Percentiles rank a stretch among this genome's conserved stretches.
These are phyloP conservation scores for Tenebrio molitor DNA, from an alignment of 1,140 invertebrate genomes.

Conservation along the genomic window DNA sequence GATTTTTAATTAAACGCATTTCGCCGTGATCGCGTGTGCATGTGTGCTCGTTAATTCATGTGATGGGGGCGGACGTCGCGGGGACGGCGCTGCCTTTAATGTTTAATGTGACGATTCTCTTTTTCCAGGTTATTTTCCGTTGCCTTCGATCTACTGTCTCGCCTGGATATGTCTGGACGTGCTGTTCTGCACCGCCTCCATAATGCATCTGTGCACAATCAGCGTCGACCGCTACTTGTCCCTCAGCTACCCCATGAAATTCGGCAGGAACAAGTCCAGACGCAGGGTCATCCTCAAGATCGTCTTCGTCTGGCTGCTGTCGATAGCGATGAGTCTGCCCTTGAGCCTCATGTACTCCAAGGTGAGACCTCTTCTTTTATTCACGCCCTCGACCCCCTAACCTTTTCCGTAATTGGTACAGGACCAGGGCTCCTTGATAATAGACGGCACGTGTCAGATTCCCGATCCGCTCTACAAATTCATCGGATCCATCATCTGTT, in stretches of 20 bases:
- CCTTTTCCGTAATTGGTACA: constrained; percentile 65
- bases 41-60: not conserved
- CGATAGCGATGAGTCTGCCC: constrained; percentile 90
- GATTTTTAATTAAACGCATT: constrained; percentile 23
- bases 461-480: constrained; percentile 91
- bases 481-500: constrained; percentile 94
- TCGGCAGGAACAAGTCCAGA: constrained; percentile 90
- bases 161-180: constrained; percentile 94
- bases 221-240: constrained; percentile 92
- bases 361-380: constrained; percentile 64
- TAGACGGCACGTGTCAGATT: constrained; percentile 86
- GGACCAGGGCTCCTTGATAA: constrained; percentile 84
- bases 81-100: too few species aligned
- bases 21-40: not conserved
- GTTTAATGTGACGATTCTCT: constrained; percentile 23
- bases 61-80: too few species aligned
- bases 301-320: constrained; percentile 91
- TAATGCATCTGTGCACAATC: constrained; percentile 96
- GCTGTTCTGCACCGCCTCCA: constrained; percentile 94
- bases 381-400: constrained; percentile 4
- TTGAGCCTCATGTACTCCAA: constrained; percentile 90
- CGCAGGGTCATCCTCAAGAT: constrained; percentile 90
- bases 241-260: constrained; percentile 88
- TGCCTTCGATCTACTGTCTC: constrained; percentile 85
- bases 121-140: constrained; percentile 84